phyloP scores from a whole-genome alignment of 2,888 invertebrate genomes.

The Hyles lineata region DNA sequence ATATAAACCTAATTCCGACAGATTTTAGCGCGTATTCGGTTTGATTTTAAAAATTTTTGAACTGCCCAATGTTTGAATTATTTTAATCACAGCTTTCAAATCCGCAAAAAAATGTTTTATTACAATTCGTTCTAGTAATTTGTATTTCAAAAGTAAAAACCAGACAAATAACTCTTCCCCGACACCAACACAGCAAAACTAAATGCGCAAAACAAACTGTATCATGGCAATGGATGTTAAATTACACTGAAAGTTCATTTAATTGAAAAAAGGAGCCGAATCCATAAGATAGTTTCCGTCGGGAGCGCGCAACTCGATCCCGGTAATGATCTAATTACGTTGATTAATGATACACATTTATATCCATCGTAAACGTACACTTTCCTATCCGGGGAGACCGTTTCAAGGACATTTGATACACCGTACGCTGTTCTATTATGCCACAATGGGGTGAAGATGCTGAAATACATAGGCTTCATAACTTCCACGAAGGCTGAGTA shows the following conservation, averaged over 20 bases:
- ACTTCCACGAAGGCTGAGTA: too few relatives aligned
- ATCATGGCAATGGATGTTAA: conserved; percentile 21
- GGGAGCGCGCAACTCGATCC: conserved; percentile 68
- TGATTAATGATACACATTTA: conserved; percentile 82
- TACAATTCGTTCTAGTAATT: background rate
- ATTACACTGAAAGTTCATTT: conserved; percentile 25
- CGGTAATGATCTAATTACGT: conserved; percentile 81
- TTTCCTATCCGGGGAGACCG: conserved; percentile 50
- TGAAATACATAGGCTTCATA: background rate
- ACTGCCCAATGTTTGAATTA: too few relatives aligned
- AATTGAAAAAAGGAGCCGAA: conserved; percentile 30
- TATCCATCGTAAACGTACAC: conserved; percentile 74
- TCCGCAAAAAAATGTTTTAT: too few relatives aligned
- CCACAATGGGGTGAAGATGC: background rate
- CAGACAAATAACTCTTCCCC: background rate
- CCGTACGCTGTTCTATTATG: background rate
- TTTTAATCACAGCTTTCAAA: too few relatives aligned
- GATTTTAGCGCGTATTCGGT: too few relatives aligned
- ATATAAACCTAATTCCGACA: too few relatives aligned
- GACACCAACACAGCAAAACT: background rate
- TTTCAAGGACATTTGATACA: conserved; percentile 41
- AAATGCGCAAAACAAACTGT: background rate
- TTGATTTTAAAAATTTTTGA: too few relatives aligned
- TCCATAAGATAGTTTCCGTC: conserved; percentile 55
- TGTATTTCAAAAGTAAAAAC: background rate